Conservation (phyloP, 2,797 vertebrate genomes). For the Scleropages formosus region DNA sequence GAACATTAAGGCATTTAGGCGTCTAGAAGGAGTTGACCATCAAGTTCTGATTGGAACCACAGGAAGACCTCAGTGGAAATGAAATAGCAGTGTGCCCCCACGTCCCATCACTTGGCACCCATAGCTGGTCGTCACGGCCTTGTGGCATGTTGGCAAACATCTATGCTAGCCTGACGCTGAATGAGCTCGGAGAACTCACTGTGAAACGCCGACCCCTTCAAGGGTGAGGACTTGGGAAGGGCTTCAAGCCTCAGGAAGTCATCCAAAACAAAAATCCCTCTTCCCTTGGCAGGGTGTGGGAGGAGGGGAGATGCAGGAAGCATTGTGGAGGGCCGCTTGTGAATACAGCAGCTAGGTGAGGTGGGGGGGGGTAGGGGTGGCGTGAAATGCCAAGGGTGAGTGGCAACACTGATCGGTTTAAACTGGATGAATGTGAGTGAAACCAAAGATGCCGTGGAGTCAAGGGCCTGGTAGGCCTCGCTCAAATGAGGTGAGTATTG, state of each 20-base stretch:
- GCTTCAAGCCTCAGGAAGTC: constrained; percentile 62
- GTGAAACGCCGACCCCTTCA: constrained; percentile 60
- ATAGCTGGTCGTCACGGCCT: constrained; percentile 60
- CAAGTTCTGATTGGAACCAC: not conserved
- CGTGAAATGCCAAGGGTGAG: constrained; percentile 31
- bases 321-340: constrained; percentile 42
- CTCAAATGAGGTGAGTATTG: too few relatives aligned
- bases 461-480: too few relatives aligned
- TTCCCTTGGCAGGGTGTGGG: constrained; percentile 38
- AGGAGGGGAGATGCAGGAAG: constrained; percentile 46
- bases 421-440: constrained; percentile 36
- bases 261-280: constrained; percentile 50
- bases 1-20: not conserved
- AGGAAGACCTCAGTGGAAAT: not conserved
- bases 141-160: constrained; percentile 46
- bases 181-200: constrained; percentile 60
- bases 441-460: not conserved
- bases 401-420: constrained; percentile 38
- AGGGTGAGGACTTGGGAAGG: constrained; percentile 62
- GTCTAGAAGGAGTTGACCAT: not conserved
- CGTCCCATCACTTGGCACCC: constrained; percentile 48
- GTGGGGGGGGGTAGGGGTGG: constrained; percentile 36
- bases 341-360: constrained; percentile 51
- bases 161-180: constrained; percentile 49
- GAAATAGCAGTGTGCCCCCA: not conserved